Evolutionary conservation across 1,140 invertebrate species (phyloP).

Genomic region (Brachystomella parvula): DNA sequence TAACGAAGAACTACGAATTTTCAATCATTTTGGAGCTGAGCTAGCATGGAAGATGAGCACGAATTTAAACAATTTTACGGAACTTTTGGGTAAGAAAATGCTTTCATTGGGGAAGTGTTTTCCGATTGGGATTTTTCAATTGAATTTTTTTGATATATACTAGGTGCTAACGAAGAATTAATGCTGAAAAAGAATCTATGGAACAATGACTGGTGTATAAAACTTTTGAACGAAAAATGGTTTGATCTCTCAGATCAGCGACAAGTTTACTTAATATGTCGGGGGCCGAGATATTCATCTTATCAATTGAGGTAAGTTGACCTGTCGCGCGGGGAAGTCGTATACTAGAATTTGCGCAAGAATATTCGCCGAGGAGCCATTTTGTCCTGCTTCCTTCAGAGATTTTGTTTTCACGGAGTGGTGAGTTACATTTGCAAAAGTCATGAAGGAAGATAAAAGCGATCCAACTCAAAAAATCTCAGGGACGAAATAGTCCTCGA

Average conservation of each 20-base stretch:
- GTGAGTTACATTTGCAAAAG: too few species aligned
- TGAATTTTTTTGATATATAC: slow-evolving; percentile 9
- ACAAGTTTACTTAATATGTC: slow-evolving; percentile 41
- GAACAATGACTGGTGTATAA: slow-evolving; percentile 30
- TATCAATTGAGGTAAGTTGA: slow-evolving; percentile 40
- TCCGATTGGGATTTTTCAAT: background rate
- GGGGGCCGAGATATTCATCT: slow-evolving; percentile 43
- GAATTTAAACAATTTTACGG: background rate
- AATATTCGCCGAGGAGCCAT: too few species aligned
- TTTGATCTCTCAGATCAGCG: slow-evolving; percentile 14
- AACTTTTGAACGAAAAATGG: slow-evolving; percentile 10
- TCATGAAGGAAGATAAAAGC: too few species aligned
- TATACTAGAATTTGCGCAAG: too few species aligned
- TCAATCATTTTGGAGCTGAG: slow-evolving; percentile 9
- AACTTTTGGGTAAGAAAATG: slow-evolving; percentile 3
- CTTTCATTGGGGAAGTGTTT: background rate
- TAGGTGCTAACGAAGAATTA: slow-evolving; percentile 21
- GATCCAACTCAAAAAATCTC: background rate
- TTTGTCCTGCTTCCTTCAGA: too few species aligned
- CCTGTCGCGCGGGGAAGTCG: too few species aligned
- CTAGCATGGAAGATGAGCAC: slow-evolving; percentile 17
- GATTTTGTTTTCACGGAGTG: too few species aligned
- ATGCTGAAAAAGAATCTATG: slow-evolving; percentile 25
- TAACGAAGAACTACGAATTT: background rate
- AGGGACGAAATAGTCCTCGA: too few species aligned